Conservation (phyloP, 2,888 invertebrate species). For the Tachystola acroxantha region DNA sequence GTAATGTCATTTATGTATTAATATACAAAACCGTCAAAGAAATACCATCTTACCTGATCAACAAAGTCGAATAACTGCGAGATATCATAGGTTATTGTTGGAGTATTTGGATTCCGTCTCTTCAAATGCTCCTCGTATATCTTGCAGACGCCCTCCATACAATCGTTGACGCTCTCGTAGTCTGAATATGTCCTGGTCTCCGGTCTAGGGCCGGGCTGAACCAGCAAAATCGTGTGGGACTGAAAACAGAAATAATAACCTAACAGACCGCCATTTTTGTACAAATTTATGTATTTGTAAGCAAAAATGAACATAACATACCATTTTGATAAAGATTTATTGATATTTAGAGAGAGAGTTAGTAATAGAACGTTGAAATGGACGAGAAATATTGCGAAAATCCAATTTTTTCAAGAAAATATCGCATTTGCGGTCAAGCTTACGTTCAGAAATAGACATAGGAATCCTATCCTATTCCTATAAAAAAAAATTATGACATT, state of each 20-base stretch:
- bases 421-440: slow-evolving; percentile 6
- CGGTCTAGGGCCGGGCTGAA: slow-evolving; percentile 95
- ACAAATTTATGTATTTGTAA: slow-evolving; percentile 8
- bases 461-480: too few species aligned
- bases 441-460: slow-evolving; percentile 20
- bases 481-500: too few species aligned
- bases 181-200: slow-evolving; percentile 99
- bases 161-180: slow-evolving; percentile 98
- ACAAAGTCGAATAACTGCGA: slow-evolving; percentile 98
- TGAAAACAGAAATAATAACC: slow-evolving; percentile 76
- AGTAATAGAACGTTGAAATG: too few species aligned
- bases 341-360: too few species aligned
- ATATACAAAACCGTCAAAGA: too few species aligned
- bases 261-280: slow-evolving; percentile 47
- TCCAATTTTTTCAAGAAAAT: too few species aligned
- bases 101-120: slow-evolving; percentile 94
- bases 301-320: slow-evolving; percentile 26
- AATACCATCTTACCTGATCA: slow-evolving; percentile 82
- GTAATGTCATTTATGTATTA: too few species aligned
- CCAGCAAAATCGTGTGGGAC: slow-evolving; percentile 98
- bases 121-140: slow-evolving; percentile 99
- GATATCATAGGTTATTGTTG: slow-evolving; percentile 98
- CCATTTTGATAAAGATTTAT: slow-evolving; percentile 29
- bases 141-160: slow-evolving; percentile 99
- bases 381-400: too few species aligned